Evolutionary conservation across 2,113 vertebrate genomes (phyloP).

Genomic region (Pithys albifrons): DNA sequence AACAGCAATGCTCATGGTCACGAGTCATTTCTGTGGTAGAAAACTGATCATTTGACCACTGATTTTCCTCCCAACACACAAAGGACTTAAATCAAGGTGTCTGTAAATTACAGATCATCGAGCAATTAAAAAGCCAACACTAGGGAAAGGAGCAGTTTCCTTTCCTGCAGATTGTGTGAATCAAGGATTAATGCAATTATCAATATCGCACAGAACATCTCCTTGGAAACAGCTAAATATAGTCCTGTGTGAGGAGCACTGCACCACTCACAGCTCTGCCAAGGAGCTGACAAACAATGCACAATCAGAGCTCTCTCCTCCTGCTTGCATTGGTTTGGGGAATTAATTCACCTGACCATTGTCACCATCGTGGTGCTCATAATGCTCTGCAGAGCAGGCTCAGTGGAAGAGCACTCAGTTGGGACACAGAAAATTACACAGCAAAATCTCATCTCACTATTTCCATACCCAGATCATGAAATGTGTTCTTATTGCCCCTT

Average conservation of each 20-base stretch:
- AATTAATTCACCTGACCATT: background rate
- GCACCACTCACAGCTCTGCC: conserved; percentile 58
- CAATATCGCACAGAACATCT: conserved; percentile 73
- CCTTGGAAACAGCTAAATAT: conserved; percentile 78
- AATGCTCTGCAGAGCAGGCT: background rate
- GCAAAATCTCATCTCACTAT: background rate
- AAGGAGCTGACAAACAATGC: conserved; percentile 57
- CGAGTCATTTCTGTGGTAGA: background rate
- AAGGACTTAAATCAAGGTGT: background rate
- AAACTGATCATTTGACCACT: background rate
- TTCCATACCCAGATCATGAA: fast-evolving
- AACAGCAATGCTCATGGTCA: background rate
- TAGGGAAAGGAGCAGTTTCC: conserved; percentile 58
- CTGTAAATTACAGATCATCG: background rate
- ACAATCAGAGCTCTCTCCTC: conserved; percentile 5
- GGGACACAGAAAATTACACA: background rate
- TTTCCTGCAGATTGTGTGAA: conserved; percentile 62
- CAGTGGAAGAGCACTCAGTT: background rate
- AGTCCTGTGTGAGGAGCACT: conserved; percentile 47
- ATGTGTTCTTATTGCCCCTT: fast-evolving
- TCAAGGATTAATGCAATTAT: conserved; percentile 74
- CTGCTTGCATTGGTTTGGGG: background rate
- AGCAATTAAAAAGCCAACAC: conserved; percentile 51
- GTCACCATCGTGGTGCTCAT: background rate
- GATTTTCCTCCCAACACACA: background rate